A percentile compares a stretch with the other conserved stretches of the same genome.
Conservation (phyloP, 2,888 invertebrate species). For the Sipha maydis region DNA sequence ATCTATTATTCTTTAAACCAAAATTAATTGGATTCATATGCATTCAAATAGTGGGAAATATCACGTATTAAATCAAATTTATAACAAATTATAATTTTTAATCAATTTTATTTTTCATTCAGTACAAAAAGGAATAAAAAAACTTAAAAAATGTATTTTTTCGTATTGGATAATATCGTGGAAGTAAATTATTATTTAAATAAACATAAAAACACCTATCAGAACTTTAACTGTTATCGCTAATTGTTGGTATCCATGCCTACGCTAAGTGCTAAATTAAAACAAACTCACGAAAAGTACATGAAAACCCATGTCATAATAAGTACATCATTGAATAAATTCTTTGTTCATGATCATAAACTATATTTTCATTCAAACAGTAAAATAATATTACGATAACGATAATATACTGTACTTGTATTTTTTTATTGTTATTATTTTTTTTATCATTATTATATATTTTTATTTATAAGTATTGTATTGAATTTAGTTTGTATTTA, state of each 20-base stretch:
- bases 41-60: too few relatives aligned
- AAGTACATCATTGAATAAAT: slow-evolving; percentile 19
- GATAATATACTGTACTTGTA: background rate
- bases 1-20: too few relatives aligned
- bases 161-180: too few relatives aligned
- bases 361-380: background rate
- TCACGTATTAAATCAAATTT: too few relatives aligned
- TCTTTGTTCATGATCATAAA: background rate
- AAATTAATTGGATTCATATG: too few relatives aligned
- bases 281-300: background rate
- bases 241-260: background rate
- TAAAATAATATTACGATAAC: background rate
- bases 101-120: too few relatives aligned
- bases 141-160: too few relatives aligned
- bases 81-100: too few relatives aligned
- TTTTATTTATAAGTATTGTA: background rate
- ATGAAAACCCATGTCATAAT: background rate
- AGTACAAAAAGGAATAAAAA: too few relatives aligned
- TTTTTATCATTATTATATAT: background rate
- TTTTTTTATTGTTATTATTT: background rate
- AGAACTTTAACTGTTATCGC: background rate
- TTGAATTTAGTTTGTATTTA: background rate
- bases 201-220: background rate
- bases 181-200: background rate
- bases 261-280: background rate